Percentiles rank a stretch among this genome's conserved stretches.
phyloP scores from a whole-genome alignment of 64 coral and sea anemone genomes.

The Montipora cactus region DNA sequence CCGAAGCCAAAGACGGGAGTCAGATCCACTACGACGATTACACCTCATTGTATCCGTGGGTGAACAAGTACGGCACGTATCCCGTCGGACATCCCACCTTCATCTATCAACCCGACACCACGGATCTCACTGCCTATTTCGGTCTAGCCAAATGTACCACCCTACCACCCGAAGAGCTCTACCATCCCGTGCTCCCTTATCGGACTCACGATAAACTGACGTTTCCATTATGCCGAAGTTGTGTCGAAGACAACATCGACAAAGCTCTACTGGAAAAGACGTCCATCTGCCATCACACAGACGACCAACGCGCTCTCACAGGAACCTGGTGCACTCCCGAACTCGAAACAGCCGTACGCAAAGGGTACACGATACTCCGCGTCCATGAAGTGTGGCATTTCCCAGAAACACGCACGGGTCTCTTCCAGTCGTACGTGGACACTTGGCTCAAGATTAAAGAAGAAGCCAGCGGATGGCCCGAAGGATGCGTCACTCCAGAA shows the following conservation, averaged over 20 bases:
- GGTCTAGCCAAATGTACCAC: neutral
- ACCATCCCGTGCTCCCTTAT: neutral
- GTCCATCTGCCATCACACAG: neutral
- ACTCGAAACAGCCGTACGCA: neutral
- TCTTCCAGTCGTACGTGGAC: slow-evolving; percentile 5
- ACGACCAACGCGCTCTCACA: neutral
- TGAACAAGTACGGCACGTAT: neutral
- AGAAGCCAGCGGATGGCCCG: slow-evolving; percentile 3
- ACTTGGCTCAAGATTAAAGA: neutral
- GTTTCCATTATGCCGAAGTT: neutral
- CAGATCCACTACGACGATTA: neutral
- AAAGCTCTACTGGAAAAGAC: neutral
- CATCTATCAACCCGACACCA: neutral
- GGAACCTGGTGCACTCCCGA: slow-evolving; percentile 2
- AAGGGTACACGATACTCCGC: neutral
- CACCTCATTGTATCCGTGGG: no score
- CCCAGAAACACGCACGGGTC: neutral
- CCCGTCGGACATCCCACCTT: neutral
- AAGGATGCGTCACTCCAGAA: neutral
- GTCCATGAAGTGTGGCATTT: slow-evolving; percentile 28
- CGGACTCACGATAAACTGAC: neutral
- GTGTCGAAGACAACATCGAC: neutral
- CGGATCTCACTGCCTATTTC: no score
- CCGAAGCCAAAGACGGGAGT: neutral
- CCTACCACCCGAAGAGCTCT: neutral